phyloP scores from a whole-genome alignment of 2,113 vertebrate genomes.

The Prunella fulvescens region DNA sequence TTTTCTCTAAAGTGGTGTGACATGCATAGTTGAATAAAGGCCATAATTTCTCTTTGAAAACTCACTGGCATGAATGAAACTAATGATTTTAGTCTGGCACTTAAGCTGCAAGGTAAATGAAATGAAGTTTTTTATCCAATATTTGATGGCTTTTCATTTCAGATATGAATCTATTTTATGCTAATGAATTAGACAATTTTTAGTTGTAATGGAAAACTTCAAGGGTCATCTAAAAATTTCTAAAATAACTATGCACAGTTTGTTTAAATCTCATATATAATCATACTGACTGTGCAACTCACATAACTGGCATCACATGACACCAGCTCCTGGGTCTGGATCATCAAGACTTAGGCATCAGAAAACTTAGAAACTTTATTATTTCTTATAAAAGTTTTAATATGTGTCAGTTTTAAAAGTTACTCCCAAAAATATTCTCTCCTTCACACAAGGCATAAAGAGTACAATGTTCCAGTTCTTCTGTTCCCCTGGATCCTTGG shows the following conservation, averaged over 20 bases:
- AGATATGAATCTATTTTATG: background rate
- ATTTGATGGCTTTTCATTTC: background rate
- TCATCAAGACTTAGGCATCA: background rate
- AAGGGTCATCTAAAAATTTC: background rate
- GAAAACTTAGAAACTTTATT: background rate
- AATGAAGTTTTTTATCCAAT: background rate
- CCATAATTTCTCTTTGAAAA: background rate
- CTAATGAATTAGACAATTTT: background rate
- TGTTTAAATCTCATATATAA: background rate
- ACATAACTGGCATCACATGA: background rate
- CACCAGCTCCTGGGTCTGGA: background rate
- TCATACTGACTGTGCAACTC: background rate
- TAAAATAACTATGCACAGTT: background rate
- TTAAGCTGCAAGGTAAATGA: background rate
- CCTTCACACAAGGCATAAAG: background rate
- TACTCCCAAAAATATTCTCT: background rate
- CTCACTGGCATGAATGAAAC: background rate
- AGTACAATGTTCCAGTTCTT: background rate
- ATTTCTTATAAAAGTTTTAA: background rate
- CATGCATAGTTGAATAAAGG: background rate
- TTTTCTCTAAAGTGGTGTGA: background rate
- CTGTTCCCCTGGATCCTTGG: background rate
- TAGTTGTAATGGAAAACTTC: background rate
- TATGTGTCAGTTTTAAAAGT: background rate
- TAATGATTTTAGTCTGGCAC: background rate